Base-by-base conservation (phyloP, 2,797 vertebrate species). In the Chloroceryle amazona region DNA sequence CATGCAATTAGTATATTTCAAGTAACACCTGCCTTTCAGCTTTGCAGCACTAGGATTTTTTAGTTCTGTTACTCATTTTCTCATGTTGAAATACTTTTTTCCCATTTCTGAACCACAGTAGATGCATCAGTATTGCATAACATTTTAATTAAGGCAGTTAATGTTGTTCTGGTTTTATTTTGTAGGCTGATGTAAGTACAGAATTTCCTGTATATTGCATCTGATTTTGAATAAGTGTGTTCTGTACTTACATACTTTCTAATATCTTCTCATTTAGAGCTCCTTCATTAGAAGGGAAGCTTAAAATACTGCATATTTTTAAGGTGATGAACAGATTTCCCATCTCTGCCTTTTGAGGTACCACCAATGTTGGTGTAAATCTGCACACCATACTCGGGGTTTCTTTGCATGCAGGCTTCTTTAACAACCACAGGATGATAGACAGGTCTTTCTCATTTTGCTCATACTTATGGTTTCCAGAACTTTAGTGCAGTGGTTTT, bases 71-170 rank as follows among this genome's bases (percentile, higher is more conserved):
- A 65, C 41, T 65, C 46, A 47, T 83, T 88, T 91, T 96, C 83
- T 94, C 41, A 39, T 66, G 35, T 75, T 41, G 91, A 81, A 94
- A 85, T 86, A 90, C 28, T 95, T 96, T 96, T 31, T 74, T 60
- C 44, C 90, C 4, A 13, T 79, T 90, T 89, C 62, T 81, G 20
- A 84, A 93, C 71, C 44, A 49, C 66, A 80, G 78, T 93, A 92
- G 82, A 81, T 96, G 70, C 65, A 83, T 42, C 73, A n/a, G 52
- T 91, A 57, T 92, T 96, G 89, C 61, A 81, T 88, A 97, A 88
- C 35, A 49, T 91, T 95, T 94, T 90, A 91, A 95, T 95, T 84
- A 84, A 74, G 35, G 47, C 57, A 93, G 54, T 42, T 92, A 81
- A 81, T 63, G n/a, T 73, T 68, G n/a, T 75, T 83, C 76, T 92